Percentiles rank a stretch among this genome's conserved stretches.
Evolutionary conservation across 2,113 vertebrate species (phyloP).

Genomic region (Calyptommatus sinebrachiatus): DNA sequence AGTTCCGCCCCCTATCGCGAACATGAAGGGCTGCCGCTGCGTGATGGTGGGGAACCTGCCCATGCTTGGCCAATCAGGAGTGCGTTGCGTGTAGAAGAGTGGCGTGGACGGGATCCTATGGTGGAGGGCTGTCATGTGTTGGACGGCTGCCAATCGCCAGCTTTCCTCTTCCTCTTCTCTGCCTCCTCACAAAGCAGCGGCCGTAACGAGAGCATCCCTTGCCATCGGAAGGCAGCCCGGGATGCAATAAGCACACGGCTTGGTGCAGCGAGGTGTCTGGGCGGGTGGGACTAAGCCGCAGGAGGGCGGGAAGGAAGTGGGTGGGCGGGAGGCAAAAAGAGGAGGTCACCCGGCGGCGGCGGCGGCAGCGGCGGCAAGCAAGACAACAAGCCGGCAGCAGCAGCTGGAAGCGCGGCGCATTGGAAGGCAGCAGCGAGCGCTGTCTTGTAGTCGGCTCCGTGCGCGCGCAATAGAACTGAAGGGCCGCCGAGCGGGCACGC

Average conservation of each 20-base stretch:
- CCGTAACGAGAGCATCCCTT: background rate
- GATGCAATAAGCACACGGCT: background rate
- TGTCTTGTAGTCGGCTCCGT: too few relatives aligned
- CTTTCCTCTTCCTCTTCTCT: background rate
- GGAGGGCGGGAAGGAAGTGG: background rate
- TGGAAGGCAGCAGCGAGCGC: background rate
- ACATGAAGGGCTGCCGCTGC: background rate
- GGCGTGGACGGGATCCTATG: slow-evolving; percentile 28
- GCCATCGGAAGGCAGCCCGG: background rate
- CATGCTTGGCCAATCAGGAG: slow-evolving; percentile 22
- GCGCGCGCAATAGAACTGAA: background rate
- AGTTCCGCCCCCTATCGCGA: background rate
- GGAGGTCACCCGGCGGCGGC: rapidly evolving
- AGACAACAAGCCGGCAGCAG: too few relatives aligned
- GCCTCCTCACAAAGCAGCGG: background rate
- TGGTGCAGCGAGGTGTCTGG: background rate
- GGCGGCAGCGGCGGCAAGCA: rapidly evolving
- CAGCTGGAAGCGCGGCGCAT: rapidly evolving
- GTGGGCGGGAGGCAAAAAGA: background rate
- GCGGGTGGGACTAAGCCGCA: background rate
- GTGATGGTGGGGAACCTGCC: background rate
- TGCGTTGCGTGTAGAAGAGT: background rate
- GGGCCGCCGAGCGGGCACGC: background rate
- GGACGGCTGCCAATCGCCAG: slow-evolving; percentile 20
- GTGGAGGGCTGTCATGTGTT: background rate